Conservation (phyloP, 2,888 invertebrate genomes). For the Yponomeuta malinellus region DNA sequence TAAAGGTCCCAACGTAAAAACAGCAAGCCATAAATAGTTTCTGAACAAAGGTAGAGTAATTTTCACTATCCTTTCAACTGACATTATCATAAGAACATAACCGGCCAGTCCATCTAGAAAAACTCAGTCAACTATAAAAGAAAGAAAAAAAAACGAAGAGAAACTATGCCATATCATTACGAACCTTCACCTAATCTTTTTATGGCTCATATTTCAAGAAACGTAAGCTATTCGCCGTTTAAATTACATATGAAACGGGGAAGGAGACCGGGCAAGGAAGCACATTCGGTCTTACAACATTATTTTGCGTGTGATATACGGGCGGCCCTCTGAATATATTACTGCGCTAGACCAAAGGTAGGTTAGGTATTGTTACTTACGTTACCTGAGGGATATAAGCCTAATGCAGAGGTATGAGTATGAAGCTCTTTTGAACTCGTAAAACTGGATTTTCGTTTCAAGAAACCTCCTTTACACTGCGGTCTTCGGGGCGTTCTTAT, state of each 20-base stretch:
- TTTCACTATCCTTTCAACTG: background rate
- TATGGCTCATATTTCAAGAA: slow-evolving; percentile 12
- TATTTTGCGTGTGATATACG: slow-evolving; percentile 9
- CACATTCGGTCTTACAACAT: slow-evolving; percentile 5
- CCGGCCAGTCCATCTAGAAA: background rate
- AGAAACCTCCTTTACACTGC: no score
- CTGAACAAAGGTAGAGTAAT: background rate
- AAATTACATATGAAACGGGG: slow-evolving; percentile 14
- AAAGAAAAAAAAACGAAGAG: background rate
- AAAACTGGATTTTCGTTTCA: no score
- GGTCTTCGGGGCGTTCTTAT: no score
- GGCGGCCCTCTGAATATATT: slow-evolving; percentile 7
- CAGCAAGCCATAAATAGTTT: no score
- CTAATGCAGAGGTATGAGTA: background rate
- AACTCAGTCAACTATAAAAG: background rate
- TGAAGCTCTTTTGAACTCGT: no score
- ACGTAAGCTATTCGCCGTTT: slow-evolving; percentile 10
- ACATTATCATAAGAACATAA: background rate
- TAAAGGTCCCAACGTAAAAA: no score
- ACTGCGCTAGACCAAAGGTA: slow-evolving; percentile 2
- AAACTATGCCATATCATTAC: background rate
- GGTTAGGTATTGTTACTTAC: background rate
- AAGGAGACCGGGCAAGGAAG: slow-evolving; percentile 5
- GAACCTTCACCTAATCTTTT: slow-evolving; percentile 8
- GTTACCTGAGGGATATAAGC: background rate